These are phyloP conservation scores for Nicator chloris DNA, from an alignment of 2,113 vertebrate species.

Conservation along the genomic window DNA sequence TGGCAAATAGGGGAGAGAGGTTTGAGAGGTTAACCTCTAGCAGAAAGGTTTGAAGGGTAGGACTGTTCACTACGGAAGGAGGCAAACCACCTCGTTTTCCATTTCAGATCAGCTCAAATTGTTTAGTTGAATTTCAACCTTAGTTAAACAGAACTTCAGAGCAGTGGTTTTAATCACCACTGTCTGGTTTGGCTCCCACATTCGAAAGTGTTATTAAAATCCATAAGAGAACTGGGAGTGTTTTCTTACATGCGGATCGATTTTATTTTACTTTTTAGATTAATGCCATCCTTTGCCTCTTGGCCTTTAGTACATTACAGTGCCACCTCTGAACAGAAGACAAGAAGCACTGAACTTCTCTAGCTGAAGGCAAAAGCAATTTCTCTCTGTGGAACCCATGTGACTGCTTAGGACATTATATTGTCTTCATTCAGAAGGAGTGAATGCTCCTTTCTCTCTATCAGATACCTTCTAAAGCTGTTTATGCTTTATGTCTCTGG, in stretches of 20 bases:
- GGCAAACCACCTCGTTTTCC: neutral
- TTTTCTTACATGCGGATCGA: neutral
- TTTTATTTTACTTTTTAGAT: neutral
- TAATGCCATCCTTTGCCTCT: neutral
- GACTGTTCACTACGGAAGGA: neutral
- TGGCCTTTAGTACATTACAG: neutral
- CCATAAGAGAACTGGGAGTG: neutral
- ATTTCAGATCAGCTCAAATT: neutral
- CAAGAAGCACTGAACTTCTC: neutral
- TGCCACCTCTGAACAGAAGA: neutral
- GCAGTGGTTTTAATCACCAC: neutral
- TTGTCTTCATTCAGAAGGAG: neutral
- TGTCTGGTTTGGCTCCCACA: neutral
- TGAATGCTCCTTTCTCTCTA: neutral
- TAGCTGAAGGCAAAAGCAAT: neutral
- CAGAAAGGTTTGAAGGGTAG: neutral
- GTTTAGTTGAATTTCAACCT: neutral
- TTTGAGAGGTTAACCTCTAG: slow-evolving; percentile 36
- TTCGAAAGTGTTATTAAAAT: neutral
- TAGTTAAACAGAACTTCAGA: neutral
- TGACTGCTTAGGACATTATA: neutral
- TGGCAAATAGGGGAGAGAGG: neutral
- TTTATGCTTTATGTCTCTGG: neutral
- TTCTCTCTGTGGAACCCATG: neutral
- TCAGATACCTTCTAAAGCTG: neutral